Evolutionary conservation across 2,797 vertebrate genomes (phyloP), one percentile per base, ranked within the genome.

Genomic region (Stomatorhinus walkeri): DNA sequence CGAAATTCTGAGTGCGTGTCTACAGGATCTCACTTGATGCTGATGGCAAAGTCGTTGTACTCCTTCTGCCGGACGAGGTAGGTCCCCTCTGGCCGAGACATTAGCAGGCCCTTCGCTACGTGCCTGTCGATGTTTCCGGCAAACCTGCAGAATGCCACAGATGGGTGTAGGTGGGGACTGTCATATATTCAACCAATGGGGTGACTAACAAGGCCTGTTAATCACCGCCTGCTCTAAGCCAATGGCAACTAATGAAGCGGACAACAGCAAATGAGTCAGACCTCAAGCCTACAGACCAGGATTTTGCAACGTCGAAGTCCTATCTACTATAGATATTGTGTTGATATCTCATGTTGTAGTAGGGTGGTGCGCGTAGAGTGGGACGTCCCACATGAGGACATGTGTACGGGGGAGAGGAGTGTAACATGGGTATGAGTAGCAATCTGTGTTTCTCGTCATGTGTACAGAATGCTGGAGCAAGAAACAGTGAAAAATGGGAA

Each of bases 61-160:
- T 98, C 97, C 92, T 99, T 99, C 93, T 97, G 96, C 16, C 98
- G 94, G 89, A 99, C 96, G 40, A 99, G 94, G 92, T 96, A 98
- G 0, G 98, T 97, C 22, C 98, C 97, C 0, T 99, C 97, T 0
- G 97, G 98, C 0, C 97, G 96, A 4, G 94, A 89, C 61, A 91
- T 91, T 0, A 98, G 93, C 54, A 97, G 92, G 90, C 93, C 94
- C 90, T 98, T 97, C 0, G 98, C 97, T 0, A 94, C 96, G 0
- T 91, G 92, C 0, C 98, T 93, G 89, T 98, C 97, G 97, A 98
- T 96, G 91, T 95, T 96, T 9, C 98, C 98, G 0, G 96, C 97
- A 1, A 96, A 98, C 98, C 98, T 97, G 90, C 12, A 22, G 4
- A 72, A 61, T 32, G 43, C 43, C 64, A n/a, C 16, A 79, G 46